phyloP scores from a whole-genome alignment of 2,797 vertebrate genomes.

The Neosilurus mollespiculum region DNA sequence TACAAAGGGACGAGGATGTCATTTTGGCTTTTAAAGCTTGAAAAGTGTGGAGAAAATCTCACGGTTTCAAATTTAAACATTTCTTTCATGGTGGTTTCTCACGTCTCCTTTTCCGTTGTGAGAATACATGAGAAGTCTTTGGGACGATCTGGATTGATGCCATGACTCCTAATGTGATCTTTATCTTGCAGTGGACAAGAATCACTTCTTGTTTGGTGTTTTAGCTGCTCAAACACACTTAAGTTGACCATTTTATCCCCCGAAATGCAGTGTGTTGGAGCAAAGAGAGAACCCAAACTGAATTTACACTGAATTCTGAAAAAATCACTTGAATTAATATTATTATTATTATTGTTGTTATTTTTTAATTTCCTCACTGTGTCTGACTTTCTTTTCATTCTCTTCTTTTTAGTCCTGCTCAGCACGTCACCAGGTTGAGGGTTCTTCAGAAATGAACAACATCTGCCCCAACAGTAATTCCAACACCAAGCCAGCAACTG shows the following conservation, averaged over 20 bases:
- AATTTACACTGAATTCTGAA: not conserved
- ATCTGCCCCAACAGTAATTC: constrained; percentile 66
- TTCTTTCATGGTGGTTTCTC: not conserved
- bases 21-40: not conserved
- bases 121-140: not conserved
- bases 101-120: not conserved
- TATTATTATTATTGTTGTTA: too few species aligned
- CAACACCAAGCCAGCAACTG: constrained; percentile 61
- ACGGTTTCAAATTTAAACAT: not conserved
- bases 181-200: not conserved
- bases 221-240: not conserved
- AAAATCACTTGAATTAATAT: not conserved
- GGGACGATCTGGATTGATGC: not conserved
- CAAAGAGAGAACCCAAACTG: not conserved
- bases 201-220: not conserved
- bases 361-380: not conserved
- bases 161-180: not conserved
- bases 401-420: constrained; percentile 33
- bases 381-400: not conserved
- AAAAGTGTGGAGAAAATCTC: not conserved
- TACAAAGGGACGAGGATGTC: not conserved
- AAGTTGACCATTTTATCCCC: not conserved
- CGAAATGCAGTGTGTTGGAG: not conserved
- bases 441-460: constrained; percentile 65
- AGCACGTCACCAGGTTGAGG: constrained; percentile 60